These are phyloP conservation scores for Drosophila subobscura DNA, from an alignment of 1,140 invertebrate species.

Conservation along the genomic window DNA sequence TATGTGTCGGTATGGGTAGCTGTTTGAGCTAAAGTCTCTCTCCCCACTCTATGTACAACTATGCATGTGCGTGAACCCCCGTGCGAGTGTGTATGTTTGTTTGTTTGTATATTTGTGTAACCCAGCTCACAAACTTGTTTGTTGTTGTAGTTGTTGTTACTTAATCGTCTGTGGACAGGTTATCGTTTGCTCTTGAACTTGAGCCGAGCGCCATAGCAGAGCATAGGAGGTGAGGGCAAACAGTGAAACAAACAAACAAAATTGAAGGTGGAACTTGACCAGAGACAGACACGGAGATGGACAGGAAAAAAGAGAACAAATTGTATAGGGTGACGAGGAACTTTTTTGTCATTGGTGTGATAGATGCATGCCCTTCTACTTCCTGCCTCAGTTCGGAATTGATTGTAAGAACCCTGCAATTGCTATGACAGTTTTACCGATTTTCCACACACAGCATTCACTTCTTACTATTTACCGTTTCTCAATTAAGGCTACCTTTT, in stretches of 20 bases:
- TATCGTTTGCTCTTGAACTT: slow-evolving; percentile 78
- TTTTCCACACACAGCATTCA: too few relatives aligned
- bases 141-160: slow-evolving; percentile 62
- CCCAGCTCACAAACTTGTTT: slow-evolving; percentile 68
- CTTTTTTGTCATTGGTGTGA: slow-evolving; percentile 15
- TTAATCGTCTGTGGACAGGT: slow-evolving; percentile 73
- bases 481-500: slow-evolving; percentile 27
- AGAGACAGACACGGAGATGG: neutral
- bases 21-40: slow-evolving; percentile 1
- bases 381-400: neutral
- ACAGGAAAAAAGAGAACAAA: slow-evolving; percentile 21
- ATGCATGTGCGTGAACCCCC: neutral
- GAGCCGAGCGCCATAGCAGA: slow-evolving; percentile 54
- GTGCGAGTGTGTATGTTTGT: slow-evolving; percentile 1
- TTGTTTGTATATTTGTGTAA: slow-evolving; percentile 28
- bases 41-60: too few relatives aligned
- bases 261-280: slow-evolving; percentile 42
- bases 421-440: too few relatives aligned
- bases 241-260: slow-evolving; percentile 29
- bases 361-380: neutral
- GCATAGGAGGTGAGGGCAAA: slow-evolving; percentile 27
- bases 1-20: slow-evolving; percentile 20
- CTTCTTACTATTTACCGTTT: slow-evolving; percentile 6
- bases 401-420: too few relatives aligned
- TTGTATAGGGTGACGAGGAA: slow-evolving; percentile 25